Evolutionary conservation across 2,888 invertebrate genomes (phyloP).

Genomic region (Teinopalpus imperialis): DNA sequence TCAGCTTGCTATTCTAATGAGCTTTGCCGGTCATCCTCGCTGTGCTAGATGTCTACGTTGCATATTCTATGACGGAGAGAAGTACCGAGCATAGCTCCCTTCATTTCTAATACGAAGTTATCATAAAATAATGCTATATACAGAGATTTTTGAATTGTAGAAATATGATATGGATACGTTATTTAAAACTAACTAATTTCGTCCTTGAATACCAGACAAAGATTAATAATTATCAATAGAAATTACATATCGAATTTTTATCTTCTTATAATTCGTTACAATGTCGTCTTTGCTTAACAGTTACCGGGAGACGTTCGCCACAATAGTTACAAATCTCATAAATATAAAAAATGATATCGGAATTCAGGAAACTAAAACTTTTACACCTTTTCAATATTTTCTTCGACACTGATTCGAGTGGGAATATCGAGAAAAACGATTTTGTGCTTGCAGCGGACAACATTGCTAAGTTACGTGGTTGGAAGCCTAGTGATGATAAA

Average conservation of each 20-base stretch:
- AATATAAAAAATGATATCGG: slow-evolving; percentile 84
- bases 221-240: slow-evolving; percentile 5
- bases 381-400: slow-evolving; percentile 67
- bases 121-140: too few species aligned
- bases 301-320: neutral
- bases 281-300: neutral
- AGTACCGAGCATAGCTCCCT: too few species aligned
- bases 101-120: too few species aligned
- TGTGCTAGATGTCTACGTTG: too few species aligned
- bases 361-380: slow-evolving; percentile 89
- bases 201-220: too few species aligned
- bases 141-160: too few species aligned
- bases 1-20: too few species aligned
- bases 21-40: too few species aligned
- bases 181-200: too few species aligned
- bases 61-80: too few species aligned
- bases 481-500: slow-evolving; percentile 85
- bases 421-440: slow-evolving; percentile 90
- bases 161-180: too few species aligned
- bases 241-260: slow-evolving; percentile 1
- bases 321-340: too few species aligned
- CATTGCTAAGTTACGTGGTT: slow-evolving; percentile 88
- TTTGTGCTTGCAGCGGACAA: slow-evolving; percentile 91
- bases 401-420: slow-evolving; percentile 92
- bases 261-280: neutral